These are phyloP conservation scores for Aleiodes testaceus DNA, from an alignment of 2,888 invertebrate species.

Conservation along the genomic window DNA sequence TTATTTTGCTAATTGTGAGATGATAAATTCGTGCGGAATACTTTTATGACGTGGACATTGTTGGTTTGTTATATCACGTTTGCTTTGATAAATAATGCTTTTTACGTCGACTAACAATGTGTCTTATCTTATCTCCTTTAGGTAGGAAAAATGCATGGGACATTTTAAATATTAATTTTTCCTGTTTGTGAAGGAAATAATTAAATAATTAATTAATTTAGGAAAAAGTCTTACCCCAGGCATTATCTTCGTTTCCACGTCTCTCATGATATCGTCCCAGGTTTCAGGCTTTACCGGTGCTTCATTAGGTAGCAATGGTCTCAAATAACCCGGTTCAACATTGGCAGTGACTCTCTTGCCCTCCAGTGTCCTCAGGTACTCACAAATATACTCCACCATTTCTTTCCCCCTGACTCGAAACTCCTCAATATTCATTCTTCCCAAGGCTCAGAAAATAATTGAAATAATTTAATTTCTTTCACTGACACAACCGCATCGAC, in stretches of 20 bases:
- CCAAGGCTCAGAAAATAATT: background rate
- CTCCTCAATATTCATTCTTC: constrained; percentile 88
- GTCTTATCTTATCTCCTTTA: no score
- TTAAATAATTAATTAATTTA: background rate
- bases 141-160: no score
- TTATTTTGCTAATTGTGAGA: no score
- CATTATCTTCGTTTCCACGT: constrained; percentile 94
- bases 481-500: constrained; percentile 2
- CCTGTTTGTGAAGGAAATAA: no score
- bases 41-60: no score
- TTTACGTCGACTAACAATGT: no score
- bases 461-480: background rate
- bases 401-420: constrained; percentile 91
- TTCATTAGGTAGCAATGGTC: constrained; percentile 83
- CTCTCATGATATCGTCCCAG: constrained; percentile 92
- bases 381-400: constrained; percentile 96
- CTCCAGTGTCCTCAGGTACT: constrained; percentile 87
- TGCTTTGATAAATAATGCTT: no score
- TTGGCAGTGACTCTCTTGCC: constrained; percentile 89
- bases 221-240: constrained; percentile 80
- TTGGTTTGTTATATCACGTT: no score
- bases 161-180: no score
- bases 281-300: constrained; percentile 89
- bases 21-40: no score
- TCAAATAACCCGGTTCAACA: constrained; percentile 93